Conservation (phyloP, 2,113 vertebrate species). For the Microcebus tavaratra region DNA sequence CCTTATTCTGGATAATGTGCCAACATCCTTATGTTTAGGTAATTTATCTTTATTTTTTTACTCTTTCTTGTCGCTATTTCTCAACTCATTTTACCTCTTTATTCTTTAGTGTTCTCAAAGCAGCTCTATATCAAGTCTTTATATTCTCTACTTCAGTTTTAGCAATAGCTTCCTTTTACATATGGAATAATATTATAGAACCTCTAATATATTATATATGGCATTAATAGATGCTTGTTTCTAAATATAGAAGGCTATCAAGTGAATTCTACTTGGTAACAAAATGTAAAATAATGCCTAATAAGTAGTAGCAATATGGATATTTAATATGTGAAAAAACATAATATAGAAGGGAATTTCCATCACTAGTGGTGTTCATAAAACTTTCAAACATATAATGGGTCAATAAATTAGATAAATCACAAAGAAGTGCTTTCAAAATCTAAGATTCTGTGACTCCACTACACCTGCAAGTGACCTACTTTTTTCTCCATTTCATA, state of each 20-base stretch:
- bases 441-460: background rate
- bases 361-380: background rate
- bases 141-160: background rate
- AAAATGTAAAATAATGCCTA: conserved; percentile 2
- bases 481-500: background rate
- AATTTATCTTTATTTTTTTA: background rate
- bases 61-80: background rate
- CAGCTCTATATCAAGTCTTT: background rate
- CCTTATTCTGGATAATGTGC: background rate
- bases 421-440: background rate
- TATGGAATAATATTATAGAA: background rate
- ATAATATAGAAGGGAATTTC: background rate
- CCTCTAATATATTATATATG: background rate
- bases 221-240: background rate
- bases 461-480: background rate
- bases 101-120: conserved; percentile 10
- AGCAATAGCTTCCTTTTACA: background rate
- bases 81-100: background rate
- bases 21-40: background rate
- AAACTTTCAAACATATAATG: conserved; percentile 24
- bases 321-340: background rate
- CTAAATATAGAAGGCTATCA: background rate
- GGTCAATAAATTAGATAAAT: conserved; percentile 30
- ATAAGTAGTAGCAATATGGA: background rate
- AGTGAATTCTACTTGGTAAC: background rate